Conservation (phyloP, 2,888 invertebrate genomes). For the Drosophila stalkeri region DNA sequence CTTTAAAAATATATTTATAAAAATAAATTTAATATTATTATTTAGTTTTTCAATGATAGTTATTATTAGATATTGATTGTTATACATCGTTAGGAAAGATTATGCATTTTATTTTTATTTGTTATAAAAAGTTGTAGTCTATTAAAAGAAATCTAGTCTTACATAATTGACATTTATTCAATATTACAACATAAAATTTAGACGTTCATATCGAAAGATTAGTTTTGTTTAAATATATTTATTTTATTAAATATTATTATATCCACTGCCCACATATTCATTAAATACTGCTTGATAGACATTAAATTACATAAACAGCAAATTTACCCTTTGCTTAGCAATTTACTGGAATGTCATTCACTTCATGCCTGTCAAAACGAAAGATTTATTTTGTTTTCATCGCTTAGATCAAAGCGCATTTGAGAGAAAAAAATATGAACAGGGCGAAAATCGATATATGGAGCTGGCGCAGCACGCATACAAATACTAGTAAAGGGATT, state of each 20-base stretch:
- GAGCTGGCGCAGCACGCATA: conserved; percentile 55
- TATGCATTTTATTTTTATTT: too few relatives aligned
- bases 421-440: conserved; percentile 41
- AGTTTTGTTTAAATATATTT: too few relatives aligned
- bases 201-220: too few relatives aligned
- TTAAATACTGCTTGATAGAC: not conserved
- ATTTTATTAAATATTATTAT: not conserved
- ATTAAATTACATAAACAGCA: not conserved
- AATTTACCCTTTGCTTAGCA: not conserved
- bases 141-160: too few relatives aligned
- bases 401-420: conserved; percentile 64
- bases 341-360: conserved; percentile 27
- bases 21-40: too few relatives aligned
- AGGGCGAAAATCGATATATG: conserved; percentile 66
- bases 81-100: not conserved
- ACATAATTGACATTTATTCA: too few relatives aligned
- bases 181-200: too few relatives aligned
- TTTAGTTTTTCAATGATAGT: not conserved
- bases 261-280: too few relatives aligned
- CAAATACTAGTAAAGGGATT: conserved; percentile 14
- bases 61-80: not conserved
- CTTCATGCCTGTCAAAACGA: conserved; percentile 36
- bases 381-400: conserved; percentile 58
- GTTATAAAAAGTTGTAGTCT: too few relatives aligned
- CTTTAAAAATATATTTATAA: not conserved